Base-by-base conservation (phyloP, 2,113 vertebrate genomes). In the Oxyura jamaicensis region DNA sequence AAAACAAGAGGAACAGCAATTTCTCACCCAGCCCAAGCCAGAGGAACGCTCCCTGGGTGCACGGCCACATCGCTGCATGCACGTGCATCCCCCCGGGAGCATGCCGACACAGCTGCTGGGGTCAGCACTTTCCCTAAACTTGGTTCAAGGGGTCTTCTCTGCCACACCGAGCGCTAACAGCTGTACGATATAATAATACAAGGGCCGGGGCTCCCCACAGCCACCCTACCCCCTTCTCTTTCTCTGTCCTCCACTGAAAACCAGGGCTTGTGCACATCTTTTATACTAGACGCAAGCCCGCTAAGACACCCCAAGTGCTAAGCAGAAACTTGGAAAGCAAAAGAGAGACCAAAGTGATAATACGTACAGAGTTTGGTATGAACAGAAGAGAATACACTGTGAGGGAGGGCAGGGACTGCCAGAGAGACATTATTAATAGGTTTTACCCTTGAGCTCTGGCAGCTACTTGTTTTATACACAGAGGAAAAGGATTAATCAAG, bases 401-500 rank as follows among this genome's bases (percentile, higher is more conserved):
- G 6, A 81, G 85, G 88, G 81, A 94, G 85, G 95, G 95, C 41
- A 29, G 93, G 82, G 82, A 90, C 72, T 92, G 83, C 80, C 88
- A 78, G 86, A 58, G 8, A 95, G 91, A 92, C 73, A 71, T 93
- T 96, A 94, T 96, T 96, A 94, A 94, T 95, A 91, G 91, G 92
- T 95, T 95, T 94, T 96, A 94, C 92, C 91, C 96, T 93, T 94
- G 95, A 97, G 95, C 85, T 86, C 92, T 96, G 95, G 93, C 93
- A 94, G 84, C 89, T 95, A 94, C 95, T 96, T 93, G 89, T 92
- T 96, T 91, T 90, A 83, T 86, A 94, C 86, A 96, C 91, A 96
- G 92, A 91, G 93, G 90, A 92, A 96, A 96, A 94, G 90, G 93
- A 97, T 96, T 96, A 97, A 96, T 96, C 95, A 96, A 91, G 92